These are phyloP conservation scores for Tortricodes alternella DNA, from an alignment of 2,888 invertebrate genomes.

Conservation along the genomic window DNA sequence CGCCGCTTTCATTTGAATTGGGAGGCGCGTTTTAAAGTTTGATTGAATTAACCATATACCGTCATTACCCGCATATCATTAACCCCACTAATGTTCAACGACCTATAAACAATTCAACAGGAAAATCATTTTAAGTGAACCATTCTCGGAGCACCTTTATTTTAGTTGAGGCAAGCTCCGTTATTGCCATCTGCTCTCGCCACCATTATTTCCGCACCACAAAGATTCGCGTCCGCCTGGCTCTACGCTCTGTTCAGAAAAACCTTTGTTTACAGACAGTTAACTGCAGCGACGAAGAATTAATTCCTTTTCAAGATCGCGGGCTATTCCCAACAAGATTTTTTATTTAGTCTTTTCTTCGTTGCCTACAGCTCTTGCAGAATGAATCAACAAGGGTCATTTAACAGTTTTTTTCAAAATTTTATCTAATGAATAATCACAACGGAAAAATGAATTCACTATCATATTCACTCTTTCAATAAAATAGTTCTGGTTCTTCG, in stretches of 20 bases:
- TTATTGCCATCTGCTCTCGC: slow-evolving; percentile 45
- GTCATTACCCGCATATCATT: no score
- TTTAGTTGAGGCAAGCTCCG: slow-evolving; percentile 32
- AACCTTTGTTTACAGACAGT: slow-evolving; percentile 68
- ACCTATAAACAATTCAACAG: background rate
- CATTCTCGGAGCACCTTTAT: slow-evolving; percentile 3
- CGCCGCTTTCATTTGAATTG: no score
- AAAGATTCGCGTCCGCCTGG: slow-evolving; percentile 51
- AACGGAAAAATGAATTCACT: slow-evolving; percentile 59
- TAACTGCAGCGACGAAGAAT: slow-evolving; percentile 61
- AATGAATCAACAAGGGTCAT: background rate
- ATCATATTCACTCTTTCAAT: slow-evolving; percentile 62
- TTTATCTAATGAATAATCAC: slow-evolving; percentile 52
- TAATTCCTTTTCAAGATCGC: slow-evolving; percentile 50
- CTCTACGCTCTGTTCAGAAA: slow-evolving; percentile 45
- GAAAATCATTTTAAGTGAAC: background rate
- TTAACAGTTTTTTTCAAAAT: slow-evolving; percentile 41
- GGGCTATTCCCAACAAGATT: slow-evolving; percentile 35
- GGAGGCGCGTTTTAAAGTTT: no score
- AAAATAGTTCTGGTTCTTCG: slow-evolving; percentile 47
- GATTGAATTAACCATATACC: no score
- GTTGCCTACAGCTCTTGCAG: background rate
- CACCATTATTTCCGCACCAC: slow-evolving; percentile 57
- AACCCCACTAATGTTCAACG: no score
- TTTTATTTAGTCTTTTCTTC: slow-evolving; percentile 8